Conservation (phyloP, 1,140 invertebrate species). For the Coelopa frigida region DNA sequence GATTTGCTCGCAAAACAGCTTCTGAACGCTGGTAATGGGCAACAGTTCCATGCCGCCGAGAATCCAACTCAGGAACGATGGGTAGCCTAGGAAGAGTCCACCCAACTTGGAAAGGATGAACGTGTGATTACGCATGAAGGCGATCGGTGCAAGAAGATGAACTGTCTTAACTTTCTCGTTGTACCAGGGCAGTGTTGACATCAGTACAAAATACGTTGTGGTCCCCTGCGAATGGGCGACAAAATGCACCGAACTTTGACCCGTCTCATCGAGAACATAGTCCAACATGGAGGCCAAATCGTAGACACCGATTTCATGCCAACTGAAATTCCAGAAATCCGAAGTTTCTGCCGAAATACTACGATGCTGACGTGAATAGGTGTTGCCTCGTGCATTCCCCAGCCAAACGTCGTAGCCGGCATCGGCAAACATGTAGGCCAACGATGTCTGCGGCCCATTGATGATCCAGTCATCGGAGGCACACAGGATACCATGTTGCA, state of each 20-base stretch:
- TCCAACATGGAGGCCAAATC: slow-evolving; percentile 64
- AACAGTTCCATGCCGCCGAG: slow-evolving; percentile 33
- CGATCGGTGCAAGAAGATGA: slow-evolving; percentile 55
- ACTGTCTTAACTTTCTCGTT: slow-evolving; percentile 50
- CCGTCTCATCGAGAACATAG: slow-evolving; percentile 54
- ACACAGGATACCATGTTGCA: slow-evolving; percentile 71
- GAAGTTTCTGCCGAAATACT: slow-evolving; percentile 50
- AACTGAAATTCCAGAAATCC: slow-evolving; percentile 57
- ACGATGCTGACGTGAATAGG: slow-evolving; percentile 56
- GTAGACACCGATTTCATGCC: slow-evolving; percentile 61
- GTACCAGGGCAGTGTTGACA: slow-evolving; percentile 51
- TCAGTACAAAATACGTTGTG: slow-evolving; percentile 51
- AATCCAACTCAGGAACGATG: slow-evolving; percentile 32
- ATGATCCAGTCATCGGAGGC: slow-evolving; percentile 71
- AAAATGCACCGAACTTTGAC: slow-evolving; percentile 50
- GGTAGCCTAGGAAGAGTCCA: slow-evolving; percentile 28
- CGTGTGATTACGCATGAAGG: slow-evolving; percentile 47
- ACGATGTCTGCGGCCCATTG: slow-evolving; percentile 54
- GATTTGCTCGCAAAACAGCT: slow-evolving; percentile 29
- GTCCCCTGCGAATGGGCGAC: slow-evolving; percentile 59
- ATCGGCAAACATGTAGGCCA: slow-evolving; percentile 56
- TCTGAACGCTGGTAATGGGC: slow-evolving; percentile 32
- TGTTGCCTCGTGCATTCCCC: slow-evolving; percentile 59
- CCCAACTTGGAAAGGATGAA: slow-evolving; percentile 48
- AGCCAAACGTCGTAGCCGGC: slow-evolving; percentile 63